Percentiles rank a stretch among this genome's conserved stretches.
Conservation (phyloP, 2,113 vertebrate species). For the Monarcha castaneiventris region DNA sequence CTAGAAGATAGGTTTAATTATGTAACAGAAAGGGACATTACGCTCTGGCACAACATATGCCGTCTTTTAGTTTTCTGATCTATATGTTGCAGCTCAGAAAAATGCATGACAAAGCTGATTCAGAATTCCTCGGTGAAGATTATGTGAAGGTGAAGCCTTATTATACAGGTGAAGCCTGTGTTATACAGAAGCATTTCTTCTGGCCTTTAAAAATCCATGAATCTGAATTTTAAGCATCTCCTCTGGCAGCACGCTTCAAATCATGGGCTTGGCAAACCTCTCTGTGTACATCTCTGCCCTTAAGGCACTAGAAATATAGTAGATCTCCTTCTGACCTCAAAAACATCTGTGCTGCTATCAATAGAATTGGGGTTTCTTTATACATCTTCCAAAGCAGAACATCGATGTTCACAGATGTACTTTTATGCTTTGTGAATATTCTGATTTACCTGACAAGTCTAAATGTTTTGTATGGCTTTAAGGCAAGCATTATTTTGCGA, state of each 20-base stretch:
- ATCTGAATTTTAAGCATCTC: slow-evolving; percentile 29
- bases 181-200: background rate
- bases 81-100: background rate
- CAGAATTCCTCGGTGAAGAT: background rate
- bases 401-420: background rate
- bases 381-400: background rate
- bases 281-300: background rate
- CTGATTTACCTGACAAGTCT: background rate
- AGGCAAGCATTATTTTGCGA: background rate
- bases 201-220: slow-evolving; percentile 20
- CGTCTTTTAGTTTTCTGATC: background rate
- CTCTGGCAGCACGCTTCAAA: background rate
- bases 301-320: background rate
- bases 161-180: too few species aligned
- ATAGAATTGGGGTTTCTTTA: background rate
- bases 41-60: background rate
- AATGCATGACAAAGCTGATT: background rate
- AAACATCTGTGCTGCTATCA: background rate
- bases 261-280: background rate
- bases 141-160: too few species aligned
- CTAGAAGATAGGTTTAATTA: background rate
- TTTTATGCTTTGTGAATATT: background rate
- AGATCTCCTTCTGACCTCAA: background rate
- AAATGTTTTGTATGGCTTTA: background rate
- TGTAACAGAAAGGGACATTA: background rate